Evolutionary conservation across 1,140 invertebrate species (phyloP).

Genomic region (Drosophila parvula): DNA sequence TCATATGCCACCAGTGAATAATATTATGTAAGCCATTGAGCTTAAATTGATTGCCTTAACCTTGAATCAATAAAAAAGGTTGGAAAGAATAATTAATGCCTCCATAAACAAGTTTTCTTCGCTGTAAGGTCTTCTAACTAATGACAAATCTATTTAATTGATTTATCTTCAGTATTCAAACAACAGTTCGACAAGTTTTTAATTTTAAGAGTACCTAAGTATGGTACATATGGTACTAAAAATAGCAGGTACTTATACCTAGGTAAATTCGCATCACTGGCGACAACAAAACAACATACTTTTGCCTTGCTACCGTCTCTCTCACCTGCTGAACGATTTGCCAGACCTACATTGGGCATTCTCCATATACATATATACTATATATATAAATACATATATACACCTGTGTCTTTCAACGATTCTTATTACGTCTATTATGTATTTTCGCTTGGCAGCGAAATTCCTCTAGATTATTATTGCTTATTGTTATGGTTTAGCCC

Average conservation of each 20-base stretch:
- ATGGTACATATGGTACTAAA: not conserved
- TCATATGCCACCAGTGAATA: not conserved
- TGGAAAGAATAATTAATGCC: not conserved
- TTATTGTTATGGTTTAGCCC: slow-evolving; percentile 37
- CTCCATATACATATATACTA: not conserved
- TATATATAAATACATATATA: not conserved
- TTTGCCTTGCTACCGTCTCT: slow-evolving; percentile 27
- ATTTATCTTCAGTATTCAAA: not conserved
- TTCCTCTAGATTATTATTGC: slow-evolving; percentile 41
- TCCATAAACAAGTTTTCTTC: not conserved
- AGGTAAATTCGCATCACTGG: slow-evolving; percentile 28
- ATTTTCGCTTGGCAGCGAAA: slow-evolving; percentile 31
- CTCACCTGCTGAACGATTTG: slow-evolving; percentile 21
- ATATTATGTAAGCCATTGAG: not conserved
- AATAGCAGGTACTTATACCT: not conserved
- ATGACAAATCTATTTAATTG: not conserved
- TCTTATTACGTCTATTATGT: slow-evolving; percentile 46
- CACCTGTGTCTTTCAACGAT: slow-evolving; percentile 1
- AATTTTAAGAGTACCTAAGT: not conserved
- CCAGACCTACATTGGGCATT: slow-evolving; percentile 27
- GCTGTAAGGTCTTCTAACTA: not conserved
- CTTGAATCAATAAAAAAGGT: not conserved
- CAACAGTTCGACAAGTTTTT: not conserved
- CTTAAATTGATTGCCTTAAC: slow-evolving; percentile 2
- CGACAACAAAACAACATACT: slow-evolving; percentile 8